phyloP scores from a whole-genome alignment of 2,888 invertebrate genomes.

The Machimus rusticus region DNA sequence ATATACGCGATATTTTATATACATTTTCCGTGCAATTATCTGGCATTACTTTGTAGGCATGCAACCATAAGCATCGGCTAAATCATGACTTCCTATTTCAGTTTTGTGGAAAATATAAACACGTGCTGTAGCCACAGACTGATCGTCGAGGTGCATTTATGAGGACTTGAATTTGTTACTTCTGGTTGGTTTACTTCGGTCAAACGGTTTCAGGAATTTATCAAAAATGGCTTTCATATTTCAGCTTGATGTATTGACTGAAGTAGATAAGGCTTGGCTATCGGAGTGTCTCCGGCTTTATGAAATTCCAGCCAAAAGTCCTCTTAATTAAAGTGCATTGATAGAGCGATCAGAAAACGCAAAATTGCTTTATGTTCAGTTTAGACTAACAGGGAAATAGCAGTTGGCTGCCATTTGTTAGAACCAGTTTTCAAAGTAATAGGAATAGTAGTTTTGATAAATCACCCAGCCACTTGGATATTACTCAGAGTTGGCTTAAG shows the following conservation, averaged over 20 bases:
- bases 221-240: not conserved
- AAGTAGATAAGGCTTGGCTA: not conserved
- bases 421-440: not conserved
- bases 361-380: not conserved
- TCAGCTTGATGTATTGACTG: not conserved
- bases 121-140: not conserved
- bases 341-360: not conserved
- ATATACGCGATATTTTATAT: not conserved
- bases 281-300: not conserved
- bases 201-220: not conserved
- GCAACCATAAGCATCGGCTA: not conserved
- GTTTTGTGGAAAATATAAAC: not conserved
- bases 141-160: not conserved
- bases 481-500: not conserved
- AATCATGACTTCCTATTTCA: conserved; percentile 10
- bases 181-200: not conserved
- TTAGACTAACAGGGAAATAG: not conserved
- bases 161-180: not conserved
- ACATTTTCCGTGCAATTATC: not conserved
- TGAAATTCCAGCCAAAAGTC: not conserved
- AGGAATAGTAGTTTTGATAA: not conserved
- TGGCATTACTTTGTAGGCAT: conserved; percentile 6
- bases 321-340: not conserved
- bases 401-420: not conserved
- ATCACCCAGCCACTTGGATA: not conserved